These are phyloP conservation scores for Papilio polyxenes DNA, from an alignment of 1,140 invertebrate species.

Conservation along the genomic window DNA sequence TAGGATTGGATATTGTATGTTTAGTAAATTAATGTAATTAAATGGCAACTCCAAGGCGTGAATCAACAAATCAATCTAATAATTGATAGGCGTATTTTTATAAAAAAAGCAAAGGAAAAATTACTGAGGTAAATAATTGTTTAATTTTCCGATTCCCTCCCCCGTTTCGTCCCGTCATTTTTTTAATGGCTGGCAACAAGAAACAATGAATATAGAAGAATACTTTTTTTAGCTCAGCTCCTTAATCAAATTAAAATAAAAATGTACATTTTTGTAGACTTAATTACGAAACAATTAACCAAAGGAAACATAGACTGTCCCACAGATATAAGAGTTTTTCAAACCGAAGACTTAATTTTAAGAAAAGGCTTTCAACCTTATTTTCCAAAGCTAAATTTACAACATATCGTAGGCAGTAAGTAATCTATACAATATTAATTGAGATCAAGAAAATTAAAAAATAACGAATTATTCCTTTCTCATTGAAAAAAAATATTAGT, in stretches of 20 bases:
- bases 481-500: no score
- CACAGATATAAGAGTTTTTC: constrained; percentile 37
- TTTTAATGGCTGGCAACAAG: no score
- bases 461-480: no score
- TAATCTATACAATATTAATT: background rate
- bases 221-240: background rate
- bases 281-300: constrained; percentile 28
- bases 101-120: no score
- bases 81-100: no score
- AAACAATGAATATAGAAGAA: no score
- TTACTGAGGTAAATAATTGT: no score
- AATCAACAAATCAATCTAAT: no score
- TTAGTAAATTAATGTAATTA: no score
- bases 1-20: background rate
- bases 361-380: constrained; percentile 32
- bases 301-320: constrained; percentile 23
- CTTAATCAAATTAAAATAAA: background rate
- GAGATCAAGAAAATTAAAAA: no score
- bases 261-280: constrained; percentile 31
- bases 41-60: no score
- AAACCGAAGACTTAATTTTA: constrained; percentile 47
- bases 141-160: background rate
- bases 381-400: constrained; percentile 7
- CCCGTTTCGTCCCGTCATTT: no score
- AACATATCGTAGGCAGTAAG: constrained; percentile 16